phyloP scores from a whole-genome alignment of 2,888 invertebrate species.

The Altica lythri region DNA sequence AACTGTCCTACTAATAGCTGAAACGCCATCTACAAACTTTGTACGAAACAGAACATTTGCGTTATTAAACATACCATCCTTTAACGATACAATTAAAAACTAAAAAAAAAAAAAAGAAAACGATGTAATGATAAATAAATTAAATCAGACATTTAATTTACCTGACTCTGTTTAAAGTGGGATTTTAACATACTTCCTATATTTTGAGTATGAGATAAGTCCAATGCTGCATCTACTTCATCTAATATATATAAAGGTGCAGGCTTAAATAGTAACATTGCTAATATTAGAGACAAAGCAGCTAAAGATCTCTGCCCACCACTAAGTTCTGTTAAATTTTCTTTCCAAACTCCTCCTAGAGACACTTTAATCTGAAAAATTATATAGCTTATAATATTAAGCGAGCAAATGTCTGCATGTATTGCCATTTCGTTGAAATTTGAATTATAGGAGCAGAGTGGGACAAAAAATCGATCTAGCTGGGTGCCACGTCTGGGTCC shows the following conservation, averaged over 20 bases:
- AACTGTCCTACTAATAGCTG: slow-evolving; percentile 75
- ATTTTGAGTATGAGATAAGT: slow-evolving; percentile 98
- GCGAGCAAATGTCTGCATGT: too few species aligned
- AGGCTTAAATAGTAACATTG: slow-evolving; percentile 95
- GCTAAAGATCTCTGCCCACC: slow-evolving; percentile 97
- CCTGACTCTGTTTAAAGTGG: slow-evolving; percentile 88
- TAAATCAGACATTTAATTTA: too few species aligned
- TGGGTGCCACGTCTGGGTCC: too few species aligned
- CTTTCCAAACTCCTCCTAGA: slow-evolving; percentile 94
- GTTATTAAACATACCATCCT: slow-evolving; percentile 99
- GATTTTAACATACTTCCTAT: slow-evolving; percentile 93
- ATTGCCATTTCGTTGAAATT: too few species aligned
- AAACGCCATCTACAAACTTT: slow-evolving; percentile 93
- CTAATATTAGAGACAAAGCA: slow-evolving; percentile 92
- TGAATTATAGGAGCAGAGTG: too few species aligned
- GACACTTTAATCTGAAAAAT: slow-evolving; percentile 75
- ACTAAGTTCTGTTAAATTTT: slow-evolving; percentile 91
- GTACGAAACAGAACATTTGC: slow-evolving; percentile 97
- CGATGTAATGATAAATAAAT: too few species aligned
- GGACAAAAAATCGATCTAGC: too few species aligned
- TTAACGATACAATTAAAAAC: slow-evolving; percentile 97
- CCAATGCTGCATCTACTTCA: slow-evolving; percentile 98
- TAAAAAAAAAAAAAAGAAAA: slow-evolving; percentile 63
- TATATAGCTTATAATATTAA: too few species aligned
- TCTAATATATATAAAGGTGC: slow-evolving; percentile 98